Conservation (phyloP, 1,140 invertebrate genomes). For the Spodoptera litura region DNA sequence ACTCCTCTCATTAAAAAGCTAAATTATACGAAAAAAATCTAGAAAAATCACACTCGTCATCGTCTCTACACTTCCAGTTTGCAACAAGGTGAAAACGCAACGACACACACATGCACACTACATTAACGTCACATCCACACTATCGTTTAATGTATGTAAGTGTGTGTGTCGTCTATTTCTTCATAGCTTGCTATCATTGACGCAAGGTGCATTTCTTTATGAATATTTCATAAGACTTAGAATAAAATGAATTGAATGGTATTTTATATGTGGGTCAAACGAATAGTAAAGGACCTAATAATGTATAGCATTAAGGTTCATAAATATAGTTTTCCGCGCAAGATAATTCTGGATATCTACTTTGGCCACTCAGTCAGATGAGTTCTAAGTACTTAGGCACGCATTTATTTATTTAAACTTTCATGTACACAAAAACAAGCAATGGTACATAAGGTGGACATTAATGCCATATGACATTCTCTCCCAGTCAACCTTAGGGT, state of each 20-base stretch:
- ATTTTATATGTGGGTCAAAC: background rate
- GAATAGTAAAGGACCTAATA: no score
- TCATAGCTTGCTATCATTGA: conserved; percentile 14
- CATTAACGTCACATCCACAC: background rate
- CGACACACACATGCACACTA: background rate
- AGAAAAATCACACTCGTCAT: conserved; percentile 21
- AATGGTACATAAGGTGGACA: no score
- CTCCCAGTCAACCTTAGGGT: no score
- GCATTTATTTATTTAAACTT: no score
- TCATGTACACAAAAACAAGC: no score
- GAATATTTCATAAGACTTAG: background rate
- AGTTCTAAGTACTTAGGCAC: no score
- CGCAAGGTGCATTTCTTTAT: conserved; percentile 11
- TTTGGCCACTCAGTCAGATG: no score
- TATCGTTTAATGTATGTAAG: background rate
- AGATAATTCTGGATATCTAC: no score
- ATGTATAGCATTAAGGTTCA: no score
- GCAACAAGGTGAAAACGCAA: conserved; percentile 39
- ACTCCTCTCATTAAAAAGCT: no score
- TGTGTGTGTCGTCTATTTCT: conserved; percentile 25
- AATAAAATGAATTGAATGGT: background rate
- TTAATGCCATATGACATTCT: no score
- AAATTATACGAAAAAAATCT: background rate
- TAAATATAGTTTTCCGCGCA: no score
- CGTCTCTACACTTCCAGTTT: conserved; percentile 16